A percentile compares a stretch with the other conserved stretches of the same genome.
These are phyloP conservation scores for Bufo bufo DNA, from an alignment of 2,113 vertebrate species.

Conservation along the genomic window DNA sequence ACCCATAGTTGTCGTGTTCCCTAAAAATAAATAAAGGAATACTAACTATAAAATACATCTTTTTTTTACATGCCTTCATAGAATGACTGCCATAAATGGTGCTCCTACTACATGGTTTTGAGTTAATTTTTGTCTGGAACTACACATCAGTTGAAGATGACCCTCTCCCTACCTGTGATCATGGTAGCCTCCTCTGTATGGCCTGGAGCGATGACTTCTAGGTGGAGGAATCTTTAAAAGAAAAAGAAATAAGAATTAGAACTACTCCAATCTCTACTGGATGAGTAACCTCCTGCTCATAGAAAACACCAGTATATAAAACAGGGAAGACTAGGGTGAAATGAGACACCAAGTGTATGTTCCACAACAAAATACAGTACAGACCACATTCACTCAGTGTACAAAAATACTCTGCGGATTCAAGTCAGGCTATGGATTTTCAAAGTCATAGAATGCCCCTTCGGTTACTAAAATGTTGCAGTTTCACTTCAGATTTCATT, in stretches of 20 bases:
- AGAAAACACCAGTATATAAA: neutral
- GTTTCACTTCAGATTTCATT: no score
- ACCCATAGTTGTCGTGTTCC: slow-evolving; percentile 3
- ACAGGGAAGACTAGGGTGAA: neutral
- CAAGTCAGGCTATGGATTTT: no score
- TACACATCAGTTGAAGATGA: neutral
- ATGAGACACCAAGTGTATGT: no score
- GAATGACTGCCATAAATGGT: no score
- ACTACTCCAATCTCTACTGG: neutral
- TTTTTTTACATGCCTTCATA: no score
- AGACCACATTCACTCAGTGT: no score
- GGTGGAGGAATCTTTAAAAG: neutral
- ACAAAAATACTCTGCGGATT: no score
- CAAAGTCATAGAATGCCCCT: no score
- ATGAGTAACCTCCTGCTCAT: neutral
- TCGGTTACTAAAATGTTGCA: no score
- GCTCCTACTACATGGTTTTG: no score
- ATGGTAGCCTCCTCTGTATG: slow-evolving; percentile 43
- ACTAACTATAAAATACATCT: neutral
- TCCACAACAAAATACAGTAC: no score
- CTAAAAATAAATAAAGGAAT: neutral
- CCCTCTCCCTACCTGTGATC: slow-evolving; percentile 1
- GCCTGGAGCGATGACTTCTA: neutral
- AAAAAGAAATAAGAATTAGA: neutral
- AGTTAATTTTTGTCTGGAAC: no score